Evolutionary conservation across 2,797 vertebrate species (phyloP), one percentile per base, ranked within the genome.

Genomic region (Lepilemur ruficaudatus): DNA sequence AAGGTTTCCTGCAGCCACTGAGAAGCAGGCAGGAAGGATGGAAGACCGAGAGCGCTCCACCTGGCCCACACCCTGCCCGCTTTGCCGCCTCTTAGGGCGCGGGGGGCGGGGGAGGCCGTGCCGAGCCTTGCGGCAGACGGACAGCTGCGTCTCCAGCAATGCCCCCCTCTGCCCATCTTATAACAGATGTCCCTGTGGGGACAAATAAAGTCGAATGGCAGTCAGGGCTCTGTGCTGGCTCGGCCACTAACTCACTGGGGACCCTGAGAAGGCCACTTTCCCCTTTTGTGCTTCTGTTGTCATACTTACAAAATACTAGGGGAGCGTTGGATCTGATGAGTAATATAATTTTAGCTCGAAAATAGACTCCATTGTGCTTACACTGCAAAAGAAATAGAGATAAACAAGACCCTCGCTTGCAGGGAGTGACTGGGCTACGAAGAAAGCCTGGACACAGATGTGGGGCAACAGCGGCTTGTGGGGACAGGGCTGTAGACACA

Each of bases 31-130:
- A 15, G 52, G 50, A 52, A 25, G n/a, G 38, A 57, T 4, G 1
- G 43, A 50, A 86, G 35, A 35, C 18, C 18, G 43, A 87, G 35
- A 28, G 14, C 18, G 48, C 35, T 70, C 35, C 5, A 0, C 5
- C 17, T 25, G 65, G 38, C 25, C 78, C 38, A 4, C 5, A 17
- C 13, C n/a, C 25, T 0, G 0, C 17, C 22, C 14, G 4, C 52
- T 32, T n/a, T 20, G 61, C 9, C n/a, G 10, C 17, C 7, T 32
- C 17, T 78, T n/a, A 12, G 57, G 1, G 63, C 69, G 14, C 4
- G 17, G 15, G 28, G 28, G 7, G 6, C 20, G 3, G 6, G 41
- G 48, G 46, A 41, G 46, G 15, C 48, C 23, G 4, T 78, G 46
- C 70, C 0, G 70, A 18, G 9, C 20, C 38, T 82, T 35, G n/a